These are phyloP conservation scores for Bradynema listronoti DNA, from an alignment of 1,140 invertebrate species.

Conservation along the genomic window DNA sequence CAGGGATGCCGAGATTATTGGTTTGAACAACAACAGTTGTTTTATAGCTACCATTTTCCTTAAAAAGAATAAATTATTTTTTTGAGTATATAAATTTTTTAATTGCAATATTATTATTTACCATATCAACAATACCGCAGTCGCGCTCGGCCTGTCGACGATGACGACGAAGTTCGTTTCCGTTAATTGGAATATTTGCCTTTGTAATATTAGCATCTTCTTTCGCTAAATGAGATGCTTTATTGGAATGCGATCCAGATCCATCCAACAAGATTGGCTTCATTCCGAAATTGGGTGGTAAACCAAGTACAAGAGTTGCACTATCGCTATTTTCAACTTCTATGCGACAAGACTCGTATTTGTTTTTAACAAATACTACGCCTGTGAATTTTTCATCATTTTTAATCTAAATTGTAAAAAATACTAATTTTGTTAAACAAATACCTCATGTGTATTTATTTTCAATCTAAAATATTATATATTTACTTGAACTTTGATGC, in stretches of 20 bases:
- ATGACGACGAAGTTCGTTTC: conserved; percentile 49
- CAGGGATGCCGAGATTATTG: conserved; percentile 57
- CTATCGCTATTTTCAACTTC: conserved; percentile 42
- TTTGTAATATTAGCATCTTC: neutral
- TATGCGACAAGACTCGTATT: conserved; percentile 57
- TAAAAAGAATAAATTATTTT: too few species aligned
- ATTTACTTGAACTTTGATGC: conserved; percentile 49
- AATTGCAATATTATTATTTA: conserved; percentile 10
- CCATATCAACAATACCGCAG: conserved; percentile 48
- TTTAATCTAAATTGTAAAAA: conserved; percentile 38
- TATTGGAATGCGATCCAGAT: conserved; percentile 12
- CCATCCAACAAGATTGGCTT: conserved; percentile 51
- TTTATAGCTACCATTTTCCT: conserved; percentile 57
- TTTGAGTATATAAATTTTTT: neutral
- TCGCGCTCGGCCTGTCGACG: conserved; percentile 45
- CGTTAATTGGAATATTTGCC: conserved; percentile 2
- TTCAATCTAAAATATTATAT: neutral
- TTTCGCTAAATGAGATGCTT: too few species aligned
- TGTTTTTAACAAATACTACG: conserved; percentile 58
- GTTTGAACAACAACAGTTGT: conserved; percentile 57
- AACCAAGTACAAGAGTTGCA: conserved; percentile 50
- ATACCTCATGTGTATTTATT: neutral
- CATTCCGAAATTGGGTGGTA: conserved; percentile 57
- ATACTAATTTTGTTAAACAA: neutral
- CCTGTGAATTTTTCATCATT: conserved; percentile 51